Evolutionary conservation across 2,113 vertebrate species (phyloP), one percentile per base, ranked within the genome.

Genomic region (Cottus gobio): DNA sequence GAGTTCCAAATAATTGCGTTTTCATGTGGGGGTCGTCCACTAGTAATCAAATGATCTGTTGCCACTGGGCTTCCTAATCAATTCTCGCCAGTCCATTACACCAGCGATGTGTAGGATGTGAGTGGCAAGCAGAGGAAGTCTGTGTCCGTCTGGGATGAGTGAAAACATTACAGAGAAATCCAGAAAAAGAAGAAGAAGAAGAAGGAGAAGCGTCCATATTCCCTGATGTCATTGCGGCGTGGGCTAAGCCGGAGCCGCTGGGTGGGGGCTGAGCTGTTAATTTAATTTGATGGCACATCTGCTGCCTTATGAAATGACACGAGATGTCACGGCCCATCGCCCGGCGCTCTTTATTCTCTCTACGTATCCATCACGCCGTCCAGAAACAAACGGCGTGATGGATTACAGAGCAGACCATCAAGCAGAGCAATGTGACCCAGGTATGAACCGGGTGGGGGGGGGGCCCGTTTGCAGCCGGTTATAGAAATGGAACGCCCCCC

Each of bases 201-300:
- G n/a, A n/a, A 48, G n/a, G n/a, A 46, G 13, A 52, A 22, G 63
- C 68, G 50, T 82, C 66, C 54, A 69, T 71, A 84, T 84, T 89
- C 77, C 80, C 85, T 83, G 67, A 89, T 85, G 79, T 84, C 46
- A 60, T 88, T 83, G 80, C 50, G 86, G 57, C 74, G 54, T 39
- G 0, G 67, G 65, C 36, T 86, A 80, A 86, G 74, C 66, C 67
- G 3, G 22, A n/a, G 44, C 58, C 69, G 57, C 74, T 84, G 3
- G 10, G 52, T 34, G 50, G 66, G 34, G 75, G 77, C 58, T 85
- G 78, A 88, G 84, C 84, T 36, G 73, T 85, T 88, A 87, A 93
- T 89, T 90, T 81, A 89, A 92, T 92, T 84, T 84, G 77, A 90
- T 80, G 84, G 54, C 28, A 7, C 87, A 91, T 90, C 84, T 90